A percentile compares a stretch with the other conserved stretches of the same genome.
These are phyloP conservation scores for Myodes glareolus DNA, from an alignment of 2,113 vertebrate genomes.

Conservation along the genomic window DNA sequence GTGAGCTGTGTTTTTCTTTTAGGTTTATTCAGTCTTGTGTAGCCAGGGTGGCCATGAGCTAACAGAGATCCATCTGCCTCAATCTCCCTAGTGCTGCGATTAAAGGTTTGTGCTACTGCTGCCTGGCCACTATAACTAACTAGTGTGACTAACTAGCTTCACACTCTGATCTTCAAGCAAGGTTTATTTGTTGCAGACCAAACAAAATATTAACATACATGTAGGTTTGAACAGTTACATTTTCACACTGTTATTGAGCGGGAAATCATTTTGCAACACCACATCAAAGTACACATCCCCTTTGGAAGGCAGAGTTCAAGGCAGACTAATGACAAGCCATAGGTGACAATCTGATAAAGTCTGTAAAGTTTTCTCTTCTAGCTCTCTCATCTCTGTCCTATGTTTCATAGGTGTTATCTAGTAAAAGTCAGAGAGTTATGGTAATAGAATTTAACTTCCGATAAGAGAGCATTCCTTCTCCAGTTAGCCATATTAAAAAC, in stretches of 20 bases:
- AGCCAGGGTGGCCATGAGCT: too few species aligned
- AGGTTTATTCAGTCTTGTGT: too few species aligned
- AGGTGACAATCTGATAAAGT: background rate
- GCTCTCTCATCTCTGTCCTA: background rate
- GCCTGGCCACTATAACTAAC: too few species aligned
- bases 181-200: too few species aligned
- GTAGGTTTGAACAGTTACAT: background rate
- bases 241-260: background rate
- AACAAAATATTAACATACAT: too few species aligned
- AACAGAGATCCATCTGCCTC: too few species aligned
- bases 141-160: too few species aligned
- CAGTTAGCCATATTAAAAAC: background rate
- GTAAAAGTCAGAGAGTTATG: background rate
- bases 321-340: background rate
- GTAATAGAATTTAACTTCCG: background rate
- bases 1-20: too few species aligned
- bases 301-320: background rate
- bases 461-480: background rate
- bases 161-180: too few species aligned
- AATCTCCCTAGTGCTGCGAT: too few species aligned
- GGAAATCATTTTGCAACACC: background rate
- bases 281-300: background rate
- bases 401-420: too few species aligned
- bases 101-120: too few species aligned
- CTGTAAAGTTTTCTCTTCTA: background rate